A percentile compares a stretch with the other conserved stretches of the same genome.
Conservation (phyloP, 2,113 vertebrate genomes). For the Erythrolamprus reginae region DNA sequence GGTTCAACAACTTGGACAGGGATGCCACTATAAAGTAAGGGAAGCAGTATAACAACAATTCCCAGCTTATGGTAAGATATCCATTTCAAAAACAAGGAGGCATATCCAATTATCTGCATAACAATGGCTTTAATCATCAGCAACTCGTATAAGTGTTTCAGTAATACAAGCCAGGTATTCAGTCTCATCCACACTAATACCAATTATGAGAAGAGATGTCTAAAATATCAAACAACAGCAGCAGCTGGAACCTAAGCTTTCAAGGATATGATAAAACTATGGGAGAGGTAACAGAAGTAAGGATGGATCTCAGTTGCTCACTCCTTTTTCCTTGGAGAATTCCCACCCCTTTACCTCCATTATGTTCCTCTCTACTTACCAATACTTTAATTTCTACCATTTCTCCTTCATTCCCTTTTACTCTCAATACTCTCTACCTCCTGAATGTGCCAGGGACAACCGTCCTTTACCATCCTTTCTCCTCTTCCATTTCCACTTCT, state of each 20-base stretch:
- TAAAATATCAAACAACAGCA: background rate
- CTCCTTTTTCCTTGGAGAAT: background rate
- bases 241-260: background rate
- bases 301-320: background rate
- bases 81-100: background rate
- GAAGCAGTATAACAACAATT: background rate
- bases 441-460: background rate
- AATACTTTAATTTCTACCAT: background rate
- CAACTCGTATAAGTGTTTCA: background rate
- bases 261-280: background rate
- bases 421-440: background rate
- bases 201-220: background rate
- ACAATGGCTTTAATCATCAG: background rate
- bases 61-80: background rate
- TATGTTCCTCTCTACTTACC: background rate
- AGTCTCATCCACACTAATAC: background rate
- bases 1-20: background rate
- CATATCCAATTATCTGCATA: background rate
- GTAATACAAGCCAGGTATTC: background rate
- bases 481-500: background rate
- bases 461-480: background rate
- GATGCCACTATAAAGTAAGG: background rate
- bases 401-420: background rate
- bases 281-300: background rate
- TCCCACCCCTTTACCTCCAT: background rate